Conservation (phyloP, 2,888 invertebrate species). For the Agrilus mali region DNA sequence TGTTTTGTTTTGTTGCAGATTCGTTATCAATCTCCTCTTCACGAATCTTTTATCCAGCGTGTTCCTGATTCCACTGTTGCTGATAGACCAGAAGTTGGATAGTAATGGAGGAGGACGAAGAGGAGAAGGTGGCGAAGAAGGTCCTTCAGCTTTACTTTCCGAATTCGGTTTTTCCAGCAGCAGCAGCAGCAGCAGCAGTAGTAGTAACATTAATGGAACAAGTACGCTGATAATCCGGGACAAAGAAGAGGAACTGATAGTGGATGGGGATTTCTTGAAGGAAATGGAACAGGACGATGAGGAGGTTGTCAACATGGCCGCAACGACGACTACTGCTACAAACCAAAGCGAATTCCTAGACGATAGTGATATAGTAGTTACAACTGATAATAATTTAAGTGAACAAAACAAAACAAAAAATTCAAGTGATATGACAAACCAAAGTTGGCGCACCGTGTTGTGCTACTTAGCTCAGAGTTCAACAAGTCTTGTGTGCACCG, state of each 20-base stretch:
- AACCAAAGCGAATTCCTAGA: not conserved
- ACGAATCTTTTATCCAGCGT: constrained; percentile 39
- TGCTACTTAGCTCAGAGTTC: constrained; percentile 45
- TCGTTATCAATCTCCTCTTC: constrained; percentile 40
- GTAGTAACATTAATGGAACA: too few relatives aligned
- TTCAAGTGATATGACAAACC: not conserved
- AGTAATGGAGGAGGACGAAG: too few relatives aligned
- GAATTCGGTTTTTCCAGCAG: constrained; percentile 1
- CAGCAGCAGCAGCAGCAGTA: too few relatives aligned
- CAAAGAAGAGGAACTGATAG: constrained; percentile 2
- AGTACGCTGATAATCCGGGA: constrained; percentile 4
- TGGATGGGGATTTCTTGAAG: constrained; percentile 3
- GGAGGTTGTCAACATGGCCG: not conserved
- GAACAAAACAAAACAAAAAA: not conserved
- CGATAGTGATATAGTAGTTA: too few relatives aligned
- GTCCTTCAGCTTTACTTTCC: not conserved
- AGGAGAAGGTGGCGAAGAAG: not conserved
- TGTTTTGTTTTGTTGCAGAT: constrained; percentile 27
- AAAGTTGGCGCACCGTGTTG: constrained; percentile 8
- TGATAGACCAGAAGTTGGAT: constrained; percentile 37
- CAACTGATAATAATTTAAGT: not conserved
- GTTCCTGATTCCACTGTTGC: constrained; percentile 35
- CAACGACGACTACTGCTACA: not conserved
- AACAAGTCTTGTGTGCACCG: constrained; percentile 44
- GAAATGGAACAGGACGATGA: not conserved